Evolutionary conservation across 2,888 invertebrate genomes (phyloP).

Genomic region (Coleophora deauratella): DNA sequence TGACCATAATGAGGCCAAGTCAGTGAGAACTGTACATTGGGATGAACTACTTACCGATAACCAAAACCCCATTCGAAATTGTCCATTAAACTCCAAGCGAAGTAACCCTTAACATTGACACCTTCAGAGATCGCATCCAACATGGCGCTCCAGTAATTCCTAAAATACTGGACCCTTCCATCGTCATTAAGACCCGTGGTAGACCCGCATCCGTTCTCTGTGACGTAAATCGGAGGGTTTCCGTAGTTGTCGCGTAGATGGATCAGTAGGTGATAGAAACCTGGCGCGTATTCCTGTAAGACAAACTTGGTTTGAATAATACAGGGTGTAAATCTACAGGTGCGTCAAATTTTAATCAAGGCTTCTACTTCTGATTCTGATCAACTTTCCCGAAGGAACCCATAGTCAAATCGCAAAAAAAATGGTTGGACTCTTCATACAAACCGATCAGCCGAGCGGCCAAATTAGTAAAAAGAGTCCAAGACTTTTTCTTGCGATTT

Average conservation of each 20-base stretch:
- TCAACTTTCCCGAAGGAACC: too few species aligned
- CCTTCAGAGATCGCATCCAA: conserved; percentile 45
- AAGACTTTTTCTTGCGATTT: too few species aligned
- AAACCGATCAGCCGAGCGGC: too few species aligned
- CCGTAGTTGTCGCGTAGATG: conserved; percentile 20
- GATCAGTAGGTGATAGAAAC: conserved; percentile 19
- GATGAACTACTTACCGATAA: conserved; percentile 50
- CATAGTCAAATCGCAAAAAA: too few species aligned
- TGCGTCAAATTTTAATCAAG: too few species aligned
- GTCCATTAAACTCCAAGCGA: conserved; percentile 74
- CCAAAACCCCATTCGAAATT: conserved; percentile 75
- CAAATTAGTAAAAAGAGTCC: too few species aligned
- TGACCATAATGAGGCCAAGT: too few species aligned
- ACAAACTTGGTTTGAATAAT: too few species aligned
- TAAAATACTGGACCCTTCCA: conserved; percentile 36
- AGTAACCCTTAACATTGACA: conserved; percentile 57
- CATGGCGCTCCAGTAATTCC: conserved; percentile 42
- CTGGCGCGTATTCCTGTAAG: conserved; percentile 7
- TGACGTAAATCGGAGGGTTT: conserved; percentile 32
- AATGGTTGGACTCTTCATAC: too few species aligned
- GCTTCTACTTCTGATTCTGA: too few species aligned
- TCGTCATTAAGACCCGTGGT: conserved; percentile 41
- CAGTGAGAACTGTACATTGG: too few species aligned
- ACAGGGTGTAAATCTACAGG: too few species aligned
- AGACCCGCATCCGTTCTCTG: conserved; percentile 68